Percentiles rank a stretch among this genome's conserved stretches.
These are phyloP conservation scores for Agonum fuliginosum DNA, from an alignment of 2,888 invertebrate species.

Conservation along the genomic window DNA sequence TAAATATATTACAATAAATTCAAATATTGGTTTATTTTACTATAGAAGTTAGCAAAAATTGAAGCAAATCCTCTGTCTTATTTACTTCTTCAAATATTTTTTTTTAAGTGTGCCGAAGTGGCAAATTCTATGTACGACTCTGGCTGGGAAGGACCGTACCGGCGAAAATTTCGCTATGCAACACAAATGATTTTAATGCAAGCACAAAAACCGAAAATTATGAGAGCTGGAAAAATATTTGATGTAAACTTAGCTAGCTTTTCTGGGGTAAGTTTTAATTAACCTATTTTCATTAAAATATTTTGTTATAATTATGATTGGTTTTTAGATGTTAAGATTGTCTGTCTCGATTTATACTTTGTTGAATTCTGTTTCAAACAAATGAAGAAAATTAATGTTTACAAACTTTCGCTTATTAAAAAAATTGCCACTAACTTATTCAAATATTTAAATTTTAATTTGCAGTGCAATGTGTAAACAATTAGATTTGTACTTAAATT, in stretches of 20 bases:
- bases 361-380: conserved; percentile 16
- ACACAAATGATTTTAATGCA: conserved; percentile 22
- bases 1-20: too few relatives aligned
- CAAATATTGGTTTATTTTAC: too few relatives aligned
- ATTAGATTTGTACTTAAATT: too few relatives aligned
- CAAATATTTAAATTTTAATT: too few relatives aligned
- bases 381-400: too few relatives aligned
- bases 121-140: conserved; percentile 21
- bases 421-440: too few relatives aligned
- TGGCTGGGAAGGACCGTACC: conserved; percentile 37
- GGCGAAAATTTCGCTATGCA: conserved; percentile 8
- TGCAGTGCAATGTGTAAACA: too few relatives aligned
- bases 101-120: conserved; percentile 1
- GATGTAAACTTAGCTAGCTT: conserved; percentile 32
- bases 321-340: conserved; percentile 16
- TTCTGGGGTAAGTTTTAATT: conserved; percentile 17
- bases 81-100: too few relatives aligned
- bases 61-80: too few relatives aligned
- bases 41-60: too few relatives aligned
- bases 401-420: too few relatives aligned
- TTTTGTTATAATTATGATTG: neutral
- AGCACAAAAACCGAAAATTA: conserved; percentile 10
- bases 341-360: conserved; percentile 28
- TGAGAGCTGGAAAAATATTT: conserved; percentile 35
- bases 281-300: neutral